Evolutionary conservation across 2,888 invertebrate genomes (phyloP).

Genomic region (Scaptomyza caliginosa): DNA sequence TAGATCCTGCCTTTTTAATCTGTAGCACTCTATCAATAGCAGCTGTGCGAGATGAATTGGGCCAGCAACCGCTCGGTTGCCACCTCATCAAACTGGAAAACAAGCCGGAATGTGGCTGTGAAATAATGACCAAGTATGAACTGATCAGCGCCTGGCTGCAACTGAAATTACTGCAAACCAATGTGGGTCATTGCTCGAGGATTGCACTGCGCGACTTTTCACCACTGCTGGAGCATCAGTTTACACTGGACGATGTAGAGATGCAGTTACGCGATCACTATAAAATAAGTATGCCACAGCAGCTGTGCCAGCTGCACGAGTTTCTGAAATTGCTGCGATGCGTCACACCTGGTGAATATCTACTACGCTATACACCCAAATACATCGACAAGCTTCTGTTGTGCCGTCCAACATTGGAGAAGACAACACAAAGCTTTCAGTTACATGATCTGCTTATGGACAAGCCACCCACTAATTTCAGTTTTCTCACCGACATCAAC

Average conservation of each 20-base stretch:
- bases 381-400: slow-evolving; percentile 74
- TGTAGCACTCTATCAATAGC: slow-evolving; percentile 57
- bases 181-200: slow-evolving; percentile 61
- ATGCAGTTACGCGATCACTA: slow-evolving; percentile 62
- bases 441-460: slow-evolving; percentile 59
- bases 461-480: slow-evolving; percentile 52
- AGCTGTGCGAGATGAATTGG: slow-evolving; percentile 36
- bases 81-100: slow-evolving; percentile 76
- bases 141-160: slow-evolving; percentile 78
- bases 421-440: slow-evolving; percentile 57
- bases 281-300: slow-evolving; percentile 52
- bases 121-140: slow-evolving; percentile 77
- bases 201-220: slow-evolving; percentile 60
- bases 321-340: slow-evolving; percentile 70
- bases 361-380: slow-evolving; percentile 73
- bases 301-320: slow-evolving; percentile 66
- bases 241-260: slow-evolving; percentile 61
- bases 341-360: slow-evolving; percentile 66
- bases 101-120: slow-evolving; percentile 80
- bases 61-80: slow-evolving; percentile 41
- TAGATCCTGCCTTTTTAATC: slow-evolving; percentile 29
- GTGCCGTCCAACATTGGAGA: slow-evolving; percentile 58
- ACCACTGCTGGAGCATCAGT: slow-evolving; percentile 62
- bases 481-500: slow-evolving; percentile 64
- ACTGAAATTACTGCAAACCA: slow-evolving; percentile 55